Percentiles rank a stretch among this genome's conserved stretches.
Conservation (phyloP, 2,888 invertebrate species). For the Limnephilus lunatus region DNA sequence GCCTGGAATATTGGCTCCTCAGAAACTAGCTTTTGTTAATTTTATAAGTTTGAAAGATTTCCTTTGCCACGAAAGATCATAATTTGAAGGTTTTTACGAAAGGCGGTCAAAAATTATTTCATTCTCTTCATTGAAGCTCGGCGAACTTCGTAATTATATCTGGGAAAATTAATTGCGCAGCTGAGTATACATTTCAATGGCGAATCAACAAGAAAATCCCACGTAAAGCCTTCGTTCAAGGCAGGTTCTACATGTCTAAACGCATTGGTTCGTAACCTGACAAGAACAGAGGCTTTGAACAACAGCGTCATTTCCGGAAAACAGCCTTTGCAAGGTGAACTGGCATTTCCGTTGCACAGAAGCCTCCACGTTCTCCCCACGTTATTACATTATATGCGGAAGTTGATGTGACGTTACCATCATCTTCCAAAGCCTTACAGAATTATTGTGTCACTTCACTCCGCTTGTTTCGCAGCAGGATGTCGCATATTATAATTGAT, state of each 20-base stretch:
- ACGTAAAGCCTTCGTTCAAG: not conserved
- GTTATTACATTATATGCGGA: not conserved
- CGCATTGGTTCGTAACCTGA: not conserved
- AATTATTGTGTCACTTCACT: not conserved
- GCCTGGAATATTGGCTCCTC: no score
- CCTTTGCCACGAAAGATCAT: not conserved
- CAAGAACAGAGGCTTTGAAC: not conserved
- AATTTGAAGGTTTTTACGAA: not conserved
- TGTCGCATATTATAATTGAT: not conserved
- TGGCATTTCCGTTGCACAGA: not conserved
- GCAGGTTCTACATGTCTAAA: not conserved
- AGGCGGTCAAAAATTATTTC: not conserved
- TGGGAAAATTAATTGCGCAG: not conserved
- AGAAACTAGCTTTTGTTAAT: no score
- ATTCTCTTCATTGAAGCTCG: no score
- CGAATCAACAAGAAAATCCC: not conserved
- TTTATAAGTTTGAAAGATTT: not conserved
- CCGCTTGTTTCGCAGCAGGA: not conserved
- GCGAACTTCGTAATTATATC: not conserved
- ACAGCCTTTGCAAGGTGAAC: not conserved
- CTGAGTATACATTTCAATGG: not conserved
- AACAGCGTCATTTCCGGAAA: not conserved
- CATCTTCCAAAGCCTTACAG: not conserved
- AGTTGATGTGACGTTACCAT: not conserved
- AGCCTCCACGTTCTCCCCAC: not conserved